Base-by-base conservation (phyloP, 2,113 vertebrate genomes). In the Acanthisitta chloris region DNA sequence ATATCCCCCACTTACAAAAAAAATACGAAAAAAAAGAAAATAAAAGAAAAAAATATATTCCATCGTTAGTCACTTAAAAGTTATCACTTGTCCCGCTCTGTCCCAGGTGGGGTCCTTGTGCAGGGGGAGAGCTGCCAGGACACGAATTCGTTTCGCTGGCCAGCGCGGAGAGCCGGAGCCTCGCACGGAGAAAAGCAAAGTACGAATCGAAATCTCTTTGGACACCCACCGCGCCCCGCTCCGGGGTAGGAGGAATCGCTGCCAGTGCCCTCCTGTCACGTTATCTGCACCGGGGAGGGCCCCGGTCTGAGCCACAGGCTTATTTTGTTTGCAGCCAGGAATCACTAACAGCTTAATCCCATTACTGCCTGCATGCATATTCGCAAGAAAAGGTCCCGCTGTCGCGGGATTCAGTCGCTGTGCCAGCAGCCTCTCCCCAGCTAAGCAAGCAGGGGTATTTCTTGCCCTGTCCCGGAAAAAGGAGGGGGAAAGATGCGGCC, bases 301-400 rank as follows among this genome's bases (percentile, higher is more conserved):
- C 81, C 45, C 17, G 3, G 24, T 52, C 36, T 0, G 11, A 83
- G 92, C 51, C 33, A 48, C 3, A 6, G 3, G 2, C 49, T 82
- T 61, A 33, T 94, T 96, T 94, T 81, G 71, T 89, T 96, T 90
- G 88, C 66, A 55, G 80, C 57, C 40, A 14, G 67, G 48, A 82
- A 93, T 26, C 31, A 61, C 89, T 87, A 85, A 65, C 94, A 64
- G 86, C 34, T 94, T 97, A 96, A 97, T 97, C 95, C 85, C 90
- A 92, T 97, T 94, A 97, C 21, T 26, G 69, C 67, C 77, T 94
- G 93, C 95, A 96, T 94, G 93, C 95, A 96, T 97, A 97, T 97
- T 95, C 95, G 94, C 57, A 52, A 84, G 57, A 95, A 89, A 89
- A 76, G 40, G 57, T 81, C 52, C 74, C 9, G 55, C 64, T 55